A percentile compares a stretch with the other conserved stretches of the same genome.
phyloP scores from a whole-genome alignment of 2,113 vertebrate genomes.

The Malurus melanocephalus region DNA sequence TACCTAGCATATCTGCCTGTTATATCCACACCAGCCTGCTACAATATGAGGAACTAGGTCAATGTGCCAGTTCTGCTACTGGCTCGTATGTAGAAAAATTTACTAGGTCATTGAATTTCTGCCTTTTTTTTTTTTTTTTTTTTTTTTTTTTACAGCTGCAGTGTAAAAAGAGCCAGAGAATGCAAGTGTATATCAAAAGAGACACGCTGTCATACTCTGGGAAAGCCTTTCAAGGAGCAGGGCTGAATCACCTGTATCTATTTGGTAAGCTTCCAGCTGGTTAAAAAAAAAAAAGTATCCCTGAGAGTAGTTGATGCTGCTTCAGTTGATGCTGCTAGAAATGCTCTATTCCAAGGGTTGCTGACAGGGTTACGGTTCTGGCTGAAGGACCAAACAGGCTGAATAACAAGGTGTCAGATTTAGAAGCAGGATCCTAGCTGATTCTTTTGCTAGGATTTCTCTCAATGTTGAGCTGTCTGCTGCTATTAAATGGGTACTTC shows the following conservation, averaged over 20 bases:
- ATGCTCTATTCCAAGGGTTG: not conserved
- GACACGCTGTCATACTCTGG: not conserved
- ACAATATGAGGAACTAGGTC: not conserved
- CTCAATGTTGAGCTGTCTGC: not conserved
- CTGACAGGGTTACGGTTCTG: not conserved
- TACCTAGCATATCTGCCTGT: not conserved
- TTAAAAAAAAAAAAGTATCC: not conserved
- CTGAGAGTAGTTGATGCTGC: not conserved
- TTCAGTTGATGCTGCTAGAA: not conserved
- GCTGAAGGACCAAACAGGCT: not conserved
- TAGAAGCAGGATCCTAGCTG: not conserved
- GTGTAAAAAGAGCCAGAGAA: not conserved
- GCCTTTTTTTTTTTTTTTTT: not conserved
- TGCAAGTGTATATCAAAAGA: not conserved
- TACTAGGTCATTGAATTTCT: not conserved
- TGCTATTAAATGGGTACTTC: not conserved
- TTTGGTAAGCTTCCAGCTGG: not conserved
- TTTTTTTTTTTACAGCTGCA: not conserved
- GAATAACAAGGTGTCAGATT: not conserved
- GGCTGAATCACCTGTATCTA: not conserved
- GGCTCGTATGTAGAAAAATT: constrained; percentile 15
- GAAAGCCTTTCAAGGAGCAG: not conserved
- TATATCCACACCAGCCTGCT: not conserved
- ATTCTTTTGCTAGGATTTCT: not conserved
- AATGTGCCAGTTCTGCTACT: not conserved